phyloP scores from a whole-genome alignment of 2,113 vertebrate genomes.

The Myocastor coypus region DNA sequence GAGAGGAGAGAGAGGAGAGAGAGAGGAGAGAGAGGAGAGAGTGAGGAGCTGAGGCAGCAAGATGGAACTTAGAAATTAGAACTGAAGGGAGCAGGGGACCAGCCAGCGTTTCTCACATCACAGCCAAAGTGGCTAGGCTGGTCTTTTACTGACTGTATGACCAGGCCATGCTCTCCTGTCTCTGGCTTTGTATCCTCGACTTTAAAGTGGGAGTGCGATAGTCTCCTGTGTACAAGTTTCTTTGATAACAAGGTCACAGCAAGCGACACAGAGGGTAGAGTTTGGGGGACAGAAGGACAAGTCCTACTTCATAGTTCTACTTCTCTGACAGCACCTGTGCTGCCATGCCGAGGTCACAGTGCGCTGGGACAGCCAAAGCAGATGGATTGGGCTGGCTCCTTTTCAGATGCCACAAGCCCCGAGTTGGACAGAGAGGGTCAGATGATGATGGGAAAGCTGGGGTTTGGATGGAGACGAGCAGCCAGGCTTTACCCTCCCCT shows the following conservation, averaged over 20 bases:
- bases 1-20: neutral
- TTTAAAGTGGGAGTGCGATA: neutral
- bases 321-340: neutral
- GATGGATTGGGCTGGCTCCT: neutral
- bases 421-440: neutral
- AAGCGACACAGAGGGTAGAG: rapidly evolving
- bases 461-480: no score
- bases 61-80: neutral
- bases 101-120: neutral
- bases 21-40: no score
- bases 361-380: neutral
- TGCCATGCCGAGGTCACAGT: rapidly evolving
- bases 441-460: neutral
- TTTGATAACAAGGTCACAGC: neutral
- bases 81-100: neutral
- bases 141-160: neutral
- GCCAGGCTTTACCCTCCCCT: neutral
- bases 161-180: no score
- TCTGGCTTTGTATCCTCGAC: neutral
- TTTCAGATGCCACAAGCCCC: neutral
- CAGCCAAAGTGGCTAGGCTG: rapidly evolving
- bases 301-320: neutral
- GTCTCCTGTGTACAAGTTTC: neutral
- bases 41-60: neutral
- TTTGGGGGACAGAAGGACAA: rapidly evolving